Conservation (phyloP, 1,140 invertebrate genomes). For the Parasteatoda tepidariorum region DNA sequence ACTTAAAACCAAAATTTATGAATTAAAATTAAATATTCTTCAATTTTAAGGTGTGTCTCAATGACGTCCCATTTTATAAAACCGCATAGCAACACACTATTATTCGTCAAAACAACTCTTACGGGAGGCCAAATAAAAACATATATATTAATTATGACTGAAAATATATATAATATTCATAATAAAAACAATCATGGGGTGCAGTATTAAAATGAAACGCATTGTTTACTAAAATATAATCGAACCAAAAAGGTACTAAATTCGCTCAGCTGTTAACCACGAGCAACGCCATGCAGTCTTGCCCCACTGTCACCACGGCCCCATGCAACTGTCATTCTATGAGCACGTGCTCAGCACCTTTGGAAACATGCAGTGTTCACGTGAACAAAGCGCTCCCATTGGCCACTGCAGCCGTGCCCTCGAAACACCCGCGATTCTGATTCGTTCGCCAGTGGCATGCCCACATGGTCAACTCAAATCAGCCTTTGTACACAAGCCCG, state of each 20-base stretch:
- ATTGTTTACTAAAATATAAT: constrained; percentile 38
- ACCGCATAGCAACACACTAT: too few relatives aligned
- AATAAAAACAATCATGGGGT: background rate
- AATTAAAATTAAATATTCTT: too few relatives aligned
- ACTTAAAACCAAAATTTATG: too few relatives aligned
- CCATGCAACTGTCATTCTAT: constrained; percentile 56
- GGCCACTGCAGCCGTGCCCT: constrained; percentile 43
- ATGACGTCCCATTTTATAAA: too few relatives aligned
- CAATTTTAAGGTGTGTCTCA: too few relatives aligned
- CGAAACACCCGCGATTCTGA: constrained; percentile 17
- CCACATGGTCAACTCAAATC: constrained; percentile 49
- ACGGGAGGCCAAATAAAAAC: too few relatives aligned
- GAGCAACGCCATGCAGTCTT: constrained; percentile 55
- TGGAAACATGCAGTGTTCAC: constrained; percentile 38
- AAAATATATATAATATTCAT: background rate
- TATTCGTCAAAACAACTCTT: too few relatives aligned
- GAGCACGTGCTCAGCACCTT: constrained; percentile 46
- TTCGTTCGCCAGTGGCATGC: constrained; percentile 31
- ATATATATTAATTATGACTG: too few relatives aligned
- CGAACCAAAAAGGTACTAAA: background rate
- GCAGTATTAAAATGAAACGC: background rate
- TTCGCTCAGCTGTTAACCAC: constrained; percentile 20
- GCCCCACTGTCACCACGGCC: constrained; percentile 6
- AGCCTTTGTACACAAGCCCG: constrained; percentile 29
- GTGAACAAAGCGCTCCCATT: constrained; percentile 36